Conservation (phyloP, 2,113 vertebrate species). For the Bettongia penicillata region DNA sequence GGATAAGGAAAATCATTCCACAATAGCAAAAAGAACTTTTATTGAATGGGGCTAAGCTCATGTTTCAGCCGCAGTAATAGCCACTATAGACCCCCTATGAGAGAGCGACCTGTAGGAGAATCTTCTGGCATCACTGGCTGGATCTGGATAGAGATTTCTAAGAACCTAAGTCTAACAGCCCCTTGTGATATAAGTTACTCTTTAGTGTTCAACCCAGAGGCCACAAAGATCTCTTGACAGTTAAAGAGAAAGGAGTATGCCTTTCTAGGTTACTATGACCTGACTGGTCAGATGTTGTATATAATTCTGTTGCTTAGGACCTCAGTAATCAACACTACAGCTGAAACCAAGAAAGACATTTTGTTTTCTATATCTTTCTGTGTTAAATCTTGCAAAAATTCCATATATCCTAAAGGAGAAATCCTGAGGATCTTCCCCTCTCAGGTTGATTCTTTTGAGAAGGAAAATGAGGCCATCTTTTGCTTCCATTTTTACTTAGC, state of each 20-base stretch:
- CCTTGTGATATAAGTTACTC: not conserved
- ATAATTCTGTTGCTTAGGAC: not conserved
- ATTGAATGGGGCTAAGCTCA: not conserved
- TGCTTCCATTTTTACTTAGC: too few relatives aligned
- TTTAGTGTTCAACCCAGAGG: not conserved
- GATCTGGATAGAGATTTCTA: not conserved
- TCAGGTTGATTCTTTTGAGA: too few relatives aligned
- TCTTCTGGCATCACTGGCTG: not conserved
- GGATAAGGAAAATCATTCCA: not conserved
- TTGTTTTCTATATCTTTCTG: not conserved
- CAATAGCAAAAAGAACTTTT: not conserved
- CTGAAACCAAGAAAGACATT: not conserved
- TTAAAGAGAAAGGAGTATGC: not conserved
- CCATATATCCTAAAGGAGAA: not conserved
- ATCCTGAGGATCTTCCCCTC: too few relatives aligned
- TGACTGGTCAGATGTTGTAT: not conserved
- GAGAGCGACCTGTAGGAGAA: not conserved
- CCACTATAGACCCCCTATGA: not conserved
- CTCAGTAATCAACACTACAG: not conserved
- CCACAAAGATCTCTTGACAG: not conserved
- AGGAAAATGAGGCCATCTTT: too few relatives aligned
- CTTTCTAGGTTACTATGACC: too few relatives aligned
- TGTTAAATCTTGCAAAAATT: not conserved
- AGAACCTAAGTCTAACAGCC: not conserved
- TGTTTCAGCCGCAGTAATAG: not conserved